These are phyloP conservation scores for Cephonodes hylas DNA, from an alignment of 2,888 invertebrate species.

Conservation along the genomic window DNA sequence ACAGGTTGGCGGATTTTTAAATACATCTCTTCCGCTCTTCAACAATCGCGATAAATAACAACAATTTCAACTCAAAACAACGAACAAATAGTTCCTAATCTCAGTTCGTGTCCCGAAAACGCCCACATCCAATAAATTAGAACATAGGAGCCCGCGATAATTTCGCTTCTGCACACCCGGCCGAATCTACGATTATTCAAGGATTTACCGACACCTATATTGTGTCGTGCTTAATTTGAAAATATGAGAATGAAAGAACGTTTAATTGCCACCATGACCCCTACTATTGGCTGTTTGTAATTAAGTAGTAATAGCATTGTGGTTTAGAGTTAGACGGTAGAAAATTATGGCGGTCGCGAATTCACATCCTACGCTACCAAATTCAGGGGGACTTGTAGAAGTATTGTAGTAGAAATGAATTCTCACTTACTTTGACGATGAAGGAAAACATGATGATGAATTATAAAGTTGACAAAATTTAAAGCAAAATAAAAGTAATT, in stretches of 20 bases:
- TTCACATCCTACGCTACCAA: too few relatives aligned
- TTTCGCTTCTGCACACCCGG: constrained; percentile 50
- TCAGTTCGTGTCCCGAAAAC: background rate
- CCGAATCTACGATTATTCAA: constrained; percentile 65
- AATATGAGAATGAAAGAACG: constrained; percentile 54
- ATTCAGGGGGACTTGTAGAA: too few relatives aligned
- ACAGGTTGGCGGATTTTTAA: too few relatives aligned
- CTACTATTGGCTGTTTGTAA: background rate
- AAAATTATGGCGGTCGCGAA: too few relatives aligned
- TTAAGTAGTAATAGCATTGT: background rate
- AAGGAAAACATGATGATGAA: too few relatives aligned
- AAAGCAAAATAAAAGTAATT: too few relatives aligned
- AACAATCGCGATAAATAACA: too few relatives aligned
- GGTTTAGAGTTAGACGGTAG: too few relatives aligned
- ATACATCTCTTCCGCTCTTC: too few relatives aligned
- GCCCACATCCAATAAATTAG: background rate
- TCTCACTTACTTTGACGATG: too few relatives aligned
- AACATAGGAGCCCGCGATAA: constrained; percentile 43
- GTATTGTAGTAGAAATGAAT: too few relatives aligned
- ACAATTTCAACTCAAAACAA: background rate
- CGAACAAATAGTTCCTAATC: background rate
- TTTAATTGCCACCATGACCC: constrained; percentile 52
- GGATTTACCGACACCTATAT: constrained; percentile 59
- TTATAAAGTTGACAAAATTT: too few relatives aligned
- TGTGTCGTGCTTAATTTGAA: constrained; percentile 67